Evolutionary conservation across 2,888 invertebrate genomes (phyloP), one percentile per base, ranked within the genome.

Genomic region (Cheilosia urbana): DNA sequence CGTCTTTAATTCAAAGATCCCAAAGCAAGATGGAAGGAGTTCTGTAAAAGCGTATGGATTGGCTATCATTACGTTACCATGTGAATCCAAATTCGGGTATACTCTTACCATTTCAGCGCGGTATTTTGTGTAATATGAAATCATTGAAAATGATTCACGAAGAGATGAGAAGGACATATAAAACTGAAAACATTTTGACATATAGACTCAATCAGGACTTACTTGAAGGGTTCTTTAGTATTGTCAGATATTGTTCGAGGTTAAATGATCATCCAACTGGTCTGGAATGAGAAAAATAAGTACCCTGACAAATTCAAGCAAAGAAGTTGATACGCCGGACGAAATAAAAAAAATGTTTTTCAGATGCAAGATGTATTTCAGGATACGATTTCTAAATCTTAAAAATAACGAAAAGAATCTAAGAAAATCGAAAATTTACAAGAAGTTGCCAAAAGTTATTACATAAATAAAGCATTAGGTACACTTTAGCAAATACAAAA

Each of bases 1-100:
- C 15, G 42, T 42, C 42, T 42, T 42, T 42, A 42, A 42, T n/a
- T 42, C 42, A 42, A 42, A 42, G 42, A n/a, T 42, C n/a, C 42
- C 42, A 42, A 13, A 42, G n/a, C 42, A 42, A n/a, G 42, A 42
- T 42, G 15, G n/a, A 42, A 42, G 42, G n/a, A 11, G 42, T 42
- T 42, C 42, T 42, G 15, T 42, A 15, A 42, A 42, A 42, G 42
- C 42, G n/a, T 42, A 42, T 42, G 42, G 42, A 42, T 42, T 42
- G n/a, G 42, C 42, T 42, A 3, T 15, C 13, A 4, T 11, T 42
- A n/a, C 42, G 42, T n/a, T n/a, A 42, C n/a, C 4, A 42, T 30
- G 6, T 30, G 42, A 42, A 42, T 42, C 42, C 42, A n/a, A 42
- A 42, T 15, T 42, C 42, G 13, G 13, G n/a, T 42, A 5, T 13